Evolutionary conservation across 2,888 invertebrate genomes (phyloP).

Genomic region (Cerastis leucographa): DNA sequence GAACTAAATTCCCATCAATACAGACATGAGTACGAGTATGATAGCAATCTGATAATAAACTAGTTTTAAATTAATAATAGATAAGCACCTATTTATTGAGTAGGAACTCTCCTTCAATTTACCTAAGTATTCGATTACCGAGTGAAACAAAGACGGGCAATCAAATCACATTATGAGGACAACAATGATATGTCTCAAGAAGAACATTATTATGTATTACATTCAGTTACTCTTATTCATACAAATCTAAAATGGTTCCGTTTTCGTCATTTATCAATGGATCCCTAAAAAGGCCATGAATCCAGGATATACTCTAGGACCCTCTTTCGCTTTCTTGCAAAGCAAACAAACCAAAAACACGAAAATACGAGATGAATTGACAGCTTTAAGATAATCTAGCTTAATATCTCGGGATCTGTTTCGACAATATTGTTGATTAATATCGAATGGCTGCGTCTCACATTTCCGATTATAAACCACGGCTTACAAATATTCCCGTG

Average conservation of each 20-base stretch:
- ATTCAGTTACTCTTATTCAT: not conserved
- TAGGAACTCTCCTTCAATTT: not conserved
- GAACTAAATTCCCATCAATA: not conserved
- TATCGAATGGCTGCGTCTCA: not conserved
- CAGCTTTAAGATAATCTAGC: not conserved
- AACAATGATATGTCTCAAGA: not conserved
- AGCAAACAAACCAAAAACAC: not conserved
- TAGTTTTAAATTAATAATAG: not conserved
- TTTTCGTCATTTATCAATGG: too few species aligned
- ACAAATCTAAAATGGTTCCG: too few species aligned
- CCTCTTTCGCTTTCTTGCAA: not conserved
- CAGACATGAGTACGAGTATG: not conserved
- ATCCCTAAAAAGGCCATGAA: not conserved
- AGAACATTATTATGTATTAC: not conserved
- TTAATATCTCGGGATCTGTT: not conserved
- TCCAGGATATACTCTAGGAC: not conserved
- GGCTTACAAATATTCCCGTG: constrained; percentile 15
- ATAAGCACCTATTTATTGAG: not conserved
- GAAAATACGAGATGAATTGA: not conserved
- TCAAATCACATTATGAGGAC: not conserved
- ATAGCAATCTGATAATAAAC: not conserved
- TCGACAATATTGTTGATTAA: not conserved
- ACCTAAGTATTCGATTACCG: not conserved
- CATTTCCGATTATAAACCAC: not conserved
- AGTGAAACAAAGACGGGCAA: not conserved